phyloP scores from a whole-genome alignment of 2,113 vertebrate genomes.

The Solenodon paradoxus region DNA sequence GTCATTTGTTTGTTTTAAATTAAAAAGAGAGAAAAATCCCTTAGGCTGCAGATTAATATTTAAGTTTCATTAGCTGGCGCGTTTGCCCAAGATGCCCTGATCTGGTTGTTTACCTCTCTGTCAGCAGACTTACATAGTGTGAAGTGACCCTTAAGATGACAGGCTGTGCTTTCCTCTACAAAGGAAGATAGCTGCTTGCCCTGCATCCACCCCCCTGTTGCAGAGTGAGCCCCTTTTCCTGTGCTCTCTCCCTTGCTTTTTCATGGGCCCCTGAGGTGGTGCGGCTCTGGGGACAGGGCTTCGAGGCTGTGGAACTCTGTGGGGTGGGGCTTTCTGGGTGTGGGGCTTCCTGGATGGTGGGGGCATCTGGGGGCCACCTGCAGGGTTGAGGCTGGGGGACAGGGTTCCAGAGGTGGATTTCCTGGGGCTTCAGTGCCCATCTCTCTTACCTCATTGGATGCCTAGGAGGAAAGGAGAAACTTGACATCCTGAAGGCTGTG shows the following conservation, averaged over 20 bases:
- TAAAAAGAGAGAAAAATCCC: background rate
- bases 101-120: no score
- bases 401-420: no score
- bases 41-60: constrained; percentile 66
- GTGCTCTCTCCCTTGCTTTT: background rate
- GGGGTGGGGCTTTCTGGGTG: background rate
- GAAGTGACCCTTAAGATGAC: background rate
- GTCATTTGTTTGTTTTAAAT: constrained; percentile 55
- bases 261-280: background rate
- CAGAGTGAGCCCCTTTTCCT: background rate
- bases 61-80: constrained; percentile 39
- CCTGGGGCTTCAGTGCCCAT: background rate
- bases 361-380: no score
- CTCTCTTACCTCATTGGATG: background rate
- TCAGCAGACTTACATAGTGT: background rate
- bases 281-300: no score
- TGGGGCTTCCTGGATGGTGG: no score
- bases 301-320: background rate
- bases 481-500: background rate
- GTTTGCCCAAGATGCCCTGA: constrained; percentile 34
- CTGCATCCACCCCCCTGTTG: background rate
- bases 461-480: background rate
- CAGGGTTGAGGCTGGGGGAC: no score
- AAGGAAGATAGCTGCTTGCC: background rate
- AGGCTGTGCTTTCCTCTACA: background rate